Base-by-base conservation (phyloP, 2,888 invertebrate genomes). In the Oeneis ivallda region DNA sequence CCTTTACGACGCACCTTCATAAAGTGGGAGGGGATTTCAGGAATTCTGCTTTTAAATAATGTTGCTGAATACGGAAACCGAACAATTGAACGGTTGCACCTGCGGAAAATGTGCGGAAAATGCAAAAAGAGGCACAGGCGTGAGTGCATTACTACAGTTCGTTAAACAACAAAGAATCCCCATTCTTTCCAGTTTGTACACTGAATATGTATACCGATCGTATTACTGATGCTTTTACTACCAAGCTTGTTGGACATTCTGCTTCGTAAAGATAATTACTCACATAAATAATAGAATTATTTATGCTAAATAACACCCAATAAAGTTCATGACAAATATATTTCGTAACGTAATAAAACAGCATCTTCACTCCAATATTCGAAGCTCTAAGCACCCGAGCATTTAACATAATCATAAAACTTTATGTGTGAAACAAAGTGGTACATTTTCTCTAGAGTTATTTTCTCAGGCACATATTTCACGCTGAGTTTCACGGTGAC, bases 371-470 rank as follows among this genome's bases (percentile, higher is more conserved):
- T n/a, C 54, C 52, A 45, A 62, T 50, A n/a, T 56, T 34, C 19
- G 34, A 57, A 62, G 61, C 45, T 45, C 32, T 52, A 54, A 39
- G 47, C 13, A 37, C 50, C 32, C 34, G 49, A 62, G 50, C 62
- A 56, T 60, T 65, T 65, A 56, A 62, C 62, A 62, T 61, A 57
- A 50, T 65, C 65, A 65, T 65, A 62, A 62, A 65, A 65, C 62
- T 65, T 65, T 65, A 50, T 56, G 52, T 34, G 57, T 62, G 58
- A 58, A 57, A 65, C 65, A 62, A 62, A 65, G 62, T 58, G 45
- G 58, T 58, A 65, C 57, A 62, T 65, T 65, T 50, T 62, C 56
- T 57, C 50, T 19, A 34, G 58, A 47, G 32, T 32, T 58, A 58
- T 58, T 47, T 47, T 47, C 47, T 58, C 57, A 50, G 34, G 62